Conservation (phyloP, 1,140 invertebrate species). For the Sycophaga agraensis region DNA sequence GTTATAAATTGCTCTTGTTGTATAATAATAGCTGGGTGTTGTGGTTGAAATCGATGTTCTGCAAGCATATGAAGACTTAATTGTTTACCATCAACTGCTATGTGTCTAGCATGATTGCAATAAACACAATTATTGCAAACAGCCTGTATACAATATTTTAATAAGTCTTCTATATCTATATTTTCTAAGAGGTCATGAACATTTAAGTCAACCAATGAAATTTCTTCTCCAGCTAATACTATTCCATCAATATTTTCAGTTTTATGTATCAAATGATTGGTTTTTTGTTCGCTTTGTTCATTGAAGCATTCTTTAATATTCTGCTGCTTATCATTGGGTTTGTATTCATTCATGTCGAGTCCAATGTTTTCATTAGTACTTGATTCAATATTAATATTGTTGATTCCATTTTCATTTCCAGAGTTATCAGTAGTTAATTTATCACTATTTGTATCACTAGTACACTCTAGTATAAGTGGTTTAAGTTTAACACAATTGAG, state of each 20-base stretch:
- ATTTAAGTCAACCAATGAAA: constrained; percentile 70
- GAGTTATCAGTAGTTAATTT: constrained; percentile 37
- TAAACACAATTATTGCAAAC: constrained; percentile 74
- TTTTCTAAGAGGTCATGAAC: constrained; percentile 73
- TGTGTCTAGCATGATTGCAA: constrained; percentile 79
- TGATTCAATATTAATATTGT: constrained; percentile 16
- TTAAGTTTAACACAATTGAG: constrained; percentile 2
- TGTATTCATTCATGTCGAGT: constrained; percentile 23
- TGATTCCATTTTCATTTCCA: constrained; percentile 16
- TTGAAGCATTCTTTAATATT: no score
- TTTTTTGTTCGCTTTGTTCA: constrained; percentile 25
- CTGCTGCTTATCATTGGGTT: constrained; percentile 11
- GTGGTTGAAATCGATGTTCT: constrained; percentile 74
- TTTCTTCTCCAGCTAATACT: constrained; percentile 63
- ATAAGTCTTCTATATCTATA: constrained; percentile 68
- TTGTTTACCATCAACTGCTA: constrained; percentile 79
- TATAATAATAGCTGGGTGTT: constrained; percentile 54
- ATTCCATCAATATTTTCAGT: constrained; percentile 40
- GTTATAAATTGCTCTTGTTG: constrained; percentile 65
- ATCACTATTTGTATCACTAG: constrained; percentile 45
- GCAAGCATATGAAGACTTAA: constrained; percentile 74
- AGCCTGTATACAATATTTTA: constrained; percentile 71
- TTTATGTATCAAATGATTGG: constrained; percentile 24
- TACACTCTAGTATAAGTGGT: constrained; percentile 28
- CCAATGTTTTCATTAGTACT: no score